A percentile compares a stretch with the other conserved stretches of the same genome.
Evolutionary conservation across 1,140 invertebrate genomes (phyloP).

Genomic region (Drosophila pseudoobscura): DNA sequence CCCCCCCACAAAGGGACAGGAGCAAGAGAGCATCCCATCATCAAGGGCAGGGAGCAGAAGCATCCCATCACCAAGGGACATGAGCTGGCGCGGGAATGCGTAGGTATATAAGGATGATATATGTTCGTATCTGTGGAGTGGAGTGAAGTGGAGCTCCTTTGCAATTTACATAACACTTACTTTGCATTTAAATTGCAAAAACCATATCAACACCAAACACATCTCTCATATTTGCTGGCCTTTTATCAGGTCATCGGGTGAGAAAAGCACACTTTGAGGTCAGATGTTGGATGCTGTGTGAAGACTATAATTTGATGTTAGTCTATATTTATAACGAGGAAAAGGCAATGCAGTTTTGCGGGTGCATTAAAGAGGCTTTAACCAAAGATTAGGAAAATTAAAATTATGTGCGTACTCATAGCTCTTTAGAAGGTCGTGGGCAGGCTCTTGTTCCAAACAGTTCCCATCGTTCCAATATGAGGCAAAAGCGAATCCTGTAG

Average conservation of each 20-base stretch:
- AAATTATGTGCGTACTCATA: too few species aligned
- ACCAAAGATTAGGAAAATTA: too few species aligned
- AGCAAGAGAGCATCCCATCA: not conserved
- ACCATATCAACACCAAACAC: conserved; percentile 1
- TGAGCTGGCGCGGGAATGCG: not conserved
- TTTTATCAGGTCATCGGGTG: conserved; percentile 5
- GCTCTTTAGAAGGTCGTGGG: too few species aligned
- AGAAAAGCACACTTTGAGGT: not conserved
- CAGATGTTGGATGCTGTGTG: not conserved
- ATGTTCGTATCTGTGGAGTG: not conserved
- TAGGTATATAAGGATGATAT: not conserved
- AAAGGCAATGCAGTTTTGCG: too few species aligned
- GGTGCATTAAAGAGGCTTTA: too few species aligned
- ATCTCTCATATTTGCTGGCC: conserved; percentile 7
- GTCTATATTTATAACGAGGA: too few species aligned
- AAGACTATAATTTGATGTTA: too few species aligned
- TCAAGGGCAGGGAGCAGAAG: not conserved
- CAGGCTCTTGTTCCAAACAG: too few species aligned
- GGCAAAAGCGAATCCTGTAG: too few species aligned
- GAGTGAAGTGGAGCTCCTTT: not conserved
- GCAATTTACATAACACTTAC: conserved; percentile 61
- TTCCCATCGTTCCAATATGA: too few species aligned
- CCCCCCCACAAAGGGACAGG: not conserved
- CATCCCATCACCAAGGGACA: not conserved
- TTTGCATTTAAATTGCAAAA: conserved; percentile 55